A percentile compares a stretch with the other conserved stretches of the same genome.
phyloP scores from a whole-genome alignment of 2,113 vertebrate genomes.

The Oxygymnocypris stewartii region DNA sequence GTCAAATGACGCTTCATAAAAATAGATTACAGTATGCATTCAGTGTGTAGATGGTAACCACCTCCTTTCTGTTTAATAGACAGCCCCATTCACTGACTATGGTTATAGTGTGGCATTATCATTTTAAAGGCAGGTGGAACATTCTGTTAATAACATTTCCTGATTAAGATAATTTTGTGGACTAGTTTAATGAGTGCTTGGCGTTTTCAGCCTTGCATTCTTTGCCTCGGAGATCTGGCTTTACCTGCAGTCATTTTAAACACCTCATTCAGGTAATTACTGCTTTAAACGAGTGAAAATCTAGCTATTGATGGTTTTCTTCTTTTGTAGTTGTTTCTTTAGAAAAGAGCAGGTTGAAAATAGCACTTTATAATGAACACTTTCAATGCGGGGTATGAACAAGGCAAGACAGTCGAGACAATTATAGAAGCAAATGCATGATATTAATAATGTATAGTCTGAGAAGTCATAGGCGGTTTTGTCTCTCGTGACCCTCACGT shows the following conservation, averaged over 20 bases:
- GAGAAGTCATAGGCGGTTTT: not conserved
- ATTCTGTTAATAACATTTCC: not conserved
- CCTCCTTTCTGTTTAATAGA: not conserved
- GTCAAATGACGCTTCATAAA: slow-evolving; percentile 62
- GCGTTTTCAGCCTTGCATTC: not conserved
- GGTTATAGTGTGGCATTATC: too few species aligned
- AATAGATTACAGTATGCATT: not conserved
- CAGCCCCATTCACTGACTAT: not conserved
- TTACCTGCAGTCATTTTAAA: not conserved
- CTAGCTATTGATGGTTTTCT: not conserved
- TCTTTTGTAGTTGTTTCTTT: not conserved
- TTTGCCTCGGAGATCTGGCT: not conserved
- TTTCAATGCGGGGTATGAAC: not conserved
- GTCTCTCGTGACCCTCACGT: slow-evolving; percentile 27
- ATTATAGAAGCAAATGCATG: not conserved
- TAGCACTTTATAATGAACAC: not conserved
- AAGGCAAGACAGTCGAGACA: not conserved
- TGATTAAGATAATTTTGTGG: not conserved
- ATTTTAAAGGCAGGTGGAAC: not conserved
- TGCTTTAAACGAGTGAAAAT: slow-evolving; percentile 17
- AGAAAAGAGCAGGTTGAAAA: not conserved
- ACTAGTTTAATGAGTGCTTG: not conserved
- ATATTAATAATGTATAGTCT: not conserved
- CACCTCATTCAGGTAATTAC: slow-evolving; percentile 2
- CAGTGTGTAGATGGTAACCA: not conserved